Percentiles rank a stretch among this genome's conserved stretches.
These are phyloP conservation scores for Microctonus aethiopoides DNA, from an alignment of 2,888 invertebrate genomes.

Conservation along the genomic window DNA sequence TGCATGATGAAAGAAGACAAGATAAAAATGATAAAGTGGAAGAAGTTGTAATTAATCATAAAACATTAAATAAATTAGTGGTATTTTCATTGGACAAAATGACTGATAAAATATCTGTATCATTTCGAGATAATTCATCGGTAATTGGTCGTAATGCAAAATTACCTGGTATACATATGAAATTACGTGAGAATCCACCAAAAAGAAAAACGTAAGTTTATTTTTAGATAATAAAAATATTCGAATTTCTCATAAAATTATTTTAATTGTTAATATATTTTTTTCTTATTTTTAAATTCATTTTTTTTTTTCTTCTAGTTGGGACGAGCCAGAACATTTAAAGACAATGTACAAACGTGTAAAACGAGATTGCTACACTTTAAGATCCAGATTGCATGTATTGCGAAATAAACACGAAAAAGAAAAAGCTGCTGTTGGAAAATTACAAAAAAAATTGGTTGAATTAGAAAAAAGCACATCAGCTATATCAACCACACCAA, in stretches of 20 bases:
- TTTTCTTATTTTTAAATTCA: too few species aligned
- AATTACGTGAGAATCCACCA: constrained; percentile 28
- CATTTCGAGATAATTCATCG: constrained; percentile 34
- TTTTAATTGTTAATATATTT: too few species aligned
- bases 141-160: neutral
- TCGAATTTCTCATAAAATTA: too few species aligned
- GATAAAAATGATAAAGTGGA: constrained; percentile 17
- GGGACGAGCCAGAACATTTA: constrained; percentile 21
- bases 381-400: constrained; percentile 41
- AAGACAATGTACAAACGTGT: constrained; percentile 35
- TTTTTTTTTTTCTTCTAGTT: neutral
- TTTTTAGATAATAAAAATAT: too few species aligned
- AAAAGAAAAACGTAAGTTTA: constrained; percentile 31
- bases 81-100: constrained; percentile 45
- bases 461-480: constrained; percentile 27
- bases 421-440: constrained; percentile 43
- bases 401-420: constrained; percentile 41
- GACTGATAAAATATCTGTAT: constrained; percentile 43
- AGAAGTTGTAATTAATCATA: constrained; percentile 44
- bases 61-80: constrained; percentile 33
- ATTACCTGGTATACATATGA: constrained; percentile 1
- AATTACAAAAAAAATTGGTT: constrained; percentile 36
- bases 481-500: neutral
- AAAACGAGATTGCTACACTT: constrained; percentile 39
- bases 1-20: constrained; percentile 5